Base-by-base conservation (phyloP, 2,888 invertebrate genomes). In the Drosophila kambysellisi region DNA sequence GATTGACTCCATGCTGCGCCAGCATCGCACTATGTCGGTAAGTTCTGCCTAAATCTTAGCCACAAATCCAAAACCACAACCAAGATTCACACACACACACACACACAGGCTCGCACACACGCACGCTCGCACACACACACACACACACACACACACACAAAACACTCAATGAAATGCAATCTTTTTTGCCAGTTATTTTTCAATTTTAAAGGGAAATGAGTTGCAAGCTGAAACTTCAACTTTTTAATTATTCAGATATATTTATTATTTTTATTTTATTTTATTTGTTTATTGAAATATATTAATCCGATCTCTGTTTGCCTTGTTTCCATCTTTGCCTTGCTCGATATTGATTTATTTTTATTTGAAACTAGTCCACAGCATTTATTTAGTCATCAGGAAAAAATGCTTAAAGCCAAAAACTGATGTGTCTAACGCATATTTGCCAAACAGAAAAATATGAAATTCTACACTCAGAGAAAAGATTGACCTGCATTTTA, bases 1-100 rank as follows among this genome's bases (percentile, higher is more conserved):
- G 62, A 92, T 92, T 48, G 84, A 88, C 4, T 60, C 63, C 3
- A 92, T 92, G 92, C 74, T 92, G 50, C 76, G 79, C n/a, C 66
- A 86, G 57, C 83, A 91, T 63, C 83, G 79, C 46, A 69, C 76
- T 15, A 56, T 88, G 73, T 69, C 71, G 90, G 91, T 92, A 80
- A 89, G 91, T 87, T 60, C 11, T 12, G 9, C 6, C n/a, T 6
- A 37, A 43, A 20, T 32, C 32, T 39, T 17, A 32, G 29, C 50
- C 54, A 17, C 20, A 46, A 25, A 33, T 48, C 62, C 52, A 67
- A 48, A 54, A 35, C 35, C 33, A 57, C 56, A 53, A 41, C 57
- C 8, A 54, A 46, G 20, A 59, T 33, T 59, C 48, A 46, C 20
- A 30, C 66, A 41, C 57, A 79, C 63, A 57, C 74, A 63, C 51